Evolutionary conservation across 1,140 invertebrate species (phyloP), one percentile per base, ranked within the genome.

Genomic region (Drosophila gunungcola): DNA sequence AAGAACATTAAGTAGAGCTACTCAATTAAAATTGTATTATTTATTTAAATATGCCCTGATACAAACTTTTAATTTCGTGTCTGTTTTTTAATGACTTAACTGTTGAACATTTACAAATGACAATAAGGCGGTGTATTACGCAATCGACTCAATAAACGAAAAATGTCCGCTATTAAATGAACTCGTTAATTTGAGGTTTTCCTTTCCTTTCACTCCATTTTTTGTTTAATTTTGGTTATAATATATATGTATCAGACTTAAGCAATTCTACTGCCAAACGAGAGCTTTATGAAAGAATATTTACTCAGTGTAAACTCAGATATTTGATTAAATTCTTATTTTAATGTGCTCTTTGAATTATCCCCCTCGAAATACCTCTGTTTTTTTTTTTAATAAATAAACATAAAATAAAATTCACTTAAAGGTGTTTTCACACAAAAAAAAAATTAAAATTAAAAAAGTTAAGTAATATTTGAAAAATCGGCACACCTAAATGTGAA

Each of bases 401-500:
- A 32, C 13, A 21, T 5, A 9, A 29, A 48, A 29, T 0, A n/a
- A 25, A 29, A 29, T 43, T 21, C 4, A 32, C n/a, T n/a, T n/a
- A n/a, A n/a, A n/a, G n/a, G n/a, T 32, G 7, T 32, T 6, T 6
- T 32, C 29, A 6, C 29, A n/a, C n/a, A n/a, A n/a, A n/a, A n/a
- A n/a, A n/a, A n/a, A n/a, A n/a, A n/a, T n/a, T n/a, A n/a, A 45
- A 45, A 45, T 45, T 45, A 25, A 34, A 48, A 16, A 12, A 29
- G 48, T 39, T 4, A 54, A 54, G 52, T 29, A 12, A 38, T 38
- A 54, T 38, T 3, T n/a, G 12, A 1, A 41, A 57, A 12, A n/a
- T 41, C 36, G 1, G 7, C 25, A 62, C n/a, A n/a, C n/a, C n/a
- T 39, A 56, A 16, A 57, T 32, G 34, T 42, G 53, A 41, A 42